Evolutionary conservation across 1,140 invertebrate species (phyloP).

Genomic region (Cydia strobilella): DNA sequence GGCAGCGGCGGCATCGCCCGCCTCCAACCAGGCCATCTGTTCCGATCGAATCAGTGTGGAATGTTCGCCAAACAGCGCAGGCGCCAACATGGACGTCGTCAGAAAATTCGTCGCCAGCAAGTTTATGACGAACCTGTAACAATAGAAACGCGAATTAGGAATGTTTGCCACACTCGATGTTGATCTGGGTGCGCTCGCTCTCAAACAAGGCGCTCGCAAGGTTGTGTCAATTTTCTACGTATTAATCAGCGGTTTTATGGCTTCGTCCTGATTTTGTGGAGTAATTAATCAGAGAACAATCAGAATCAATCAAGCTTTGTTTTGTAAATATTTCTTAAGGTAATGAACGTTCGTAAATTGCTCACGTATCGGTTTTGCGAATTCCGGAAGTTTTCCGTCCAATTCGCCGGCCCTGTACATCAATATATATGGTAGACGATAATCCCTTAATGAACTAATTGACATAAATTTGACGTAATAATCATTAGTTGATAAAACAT

Average conservation of each 20-base stretch:
- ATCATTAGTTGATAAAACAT: neutral
- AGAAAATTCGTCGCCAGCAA: conserved; percentile 76
- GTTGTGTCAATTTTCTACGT: conserved; percentile 25
- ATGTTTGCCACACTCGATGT: conserved; percentile 36
- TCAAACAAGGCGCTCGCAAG: conserved; percentile 30
- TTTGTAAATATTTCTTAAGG: conserved; percentile 2
- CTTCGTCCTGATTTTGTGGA: conserved; percentile 19
- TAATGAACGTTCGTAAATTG: conserved; percentile 14
- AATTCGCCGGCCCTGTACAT: conserved; percentile 1
- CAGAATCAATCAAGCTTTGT: conserved; percentile 5
- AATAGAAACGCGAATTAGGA: conserved; percentile 53
- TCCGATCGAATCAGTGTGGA: conserved; percentile 45
- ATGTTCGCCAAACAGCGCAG: conserved; percentile 73
- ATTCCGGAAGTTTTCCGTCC: conserved; percentile 9
- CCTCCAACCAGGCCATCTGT: conserved; percentile 56
- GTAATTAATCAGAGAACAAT: conserved; percentile 28
- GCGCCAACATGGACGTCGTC: conserved; percentile 74
- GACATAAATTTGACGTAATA: no score
- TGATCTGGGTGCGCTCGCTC: conserved; percentile 33
- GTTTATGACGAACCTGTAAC: conserved; percentile 79
- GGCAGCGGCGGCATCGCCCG: conserved; percentile 65
- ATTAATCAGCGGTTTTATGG: conserved; percentile 29
- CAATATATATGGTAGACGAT: conserved; percentile 1
- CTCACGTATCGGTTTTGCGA: neutral
- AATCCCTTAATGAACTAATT: neutral